Evolutionary conservation across 2,888 invertebrate genomes (phyloP).

Genomic region (Drosophila tripunctata): DNA sequence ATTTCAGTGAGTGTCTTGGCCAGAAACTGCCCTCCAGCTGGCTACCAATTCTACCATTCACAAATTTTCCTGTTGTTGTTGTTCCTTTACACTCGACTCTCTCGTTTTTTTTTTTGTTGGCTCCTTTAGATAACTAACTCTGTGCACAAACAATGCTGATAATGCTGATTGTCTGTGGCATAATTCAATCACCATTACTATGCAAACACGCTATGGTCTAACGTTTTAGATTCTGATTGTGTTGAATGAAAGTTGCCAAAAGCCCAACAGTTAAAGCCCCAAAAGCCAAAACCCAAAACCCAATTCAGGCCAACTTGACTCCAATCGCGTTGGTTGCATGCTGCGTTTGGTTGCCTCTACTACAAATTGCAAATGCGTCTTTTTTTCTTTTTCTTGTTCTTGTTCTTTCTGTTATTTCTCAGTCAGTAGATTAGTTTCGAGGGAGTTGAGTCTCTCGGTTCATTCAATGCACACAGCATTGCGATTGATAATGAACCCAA

Average conservation of each 20-base stretch:
- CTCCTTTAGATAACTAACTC: constrained; percentile 54
- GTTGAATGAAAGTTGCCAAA: constrained; percentile 39
- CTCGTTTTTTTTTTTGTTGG: constrained; percentile 7
- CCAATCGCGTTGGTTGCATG: constrained; percentile 22
- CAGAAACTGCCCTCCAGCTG: constrained; percentile 26
- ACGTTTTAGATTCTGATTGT: constrained; percentile 69
- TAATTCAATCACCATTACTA: constrained; percentile 79
- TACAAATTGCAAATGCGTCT: constrained; percentile 13
- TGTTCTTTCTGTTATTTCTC: not conserved
- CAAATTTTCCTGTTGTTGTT: not conserved
- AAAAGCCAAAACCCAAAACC: not conserved
- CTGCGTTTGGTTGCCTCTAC: constrained; percentile 11
- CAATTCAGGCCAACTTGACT: constrained; percentile 6
- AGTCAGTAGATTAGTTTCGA: constrained; percentile 12
- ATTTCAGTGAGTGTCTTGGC: constrained; percentile 20
- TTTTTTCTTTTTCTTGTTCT: constrained; percentile 1
- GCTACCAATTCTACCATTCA: constrained; percentile 4
- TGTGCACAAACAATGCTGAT: constrained; percentile 74
- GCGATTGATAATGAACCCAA: constrained; percentile 44
- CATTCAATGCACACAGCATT: constrained; percentile 20
- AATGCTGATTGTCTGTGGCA: constrained; percentile 75
- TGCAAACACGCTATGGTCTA: constrained; percentile 69
- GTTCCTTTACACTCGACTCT: not conserved
- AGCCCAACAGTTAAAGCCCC: not conserved
- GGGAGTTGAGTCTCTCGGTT: constrained; percentile 1